Evolutionary conservation across 2,113 vertebrate genomes (phyloP), one percentile per base, ranked within the genome.

Genomic region (Poecilia latipinna): DNA sequence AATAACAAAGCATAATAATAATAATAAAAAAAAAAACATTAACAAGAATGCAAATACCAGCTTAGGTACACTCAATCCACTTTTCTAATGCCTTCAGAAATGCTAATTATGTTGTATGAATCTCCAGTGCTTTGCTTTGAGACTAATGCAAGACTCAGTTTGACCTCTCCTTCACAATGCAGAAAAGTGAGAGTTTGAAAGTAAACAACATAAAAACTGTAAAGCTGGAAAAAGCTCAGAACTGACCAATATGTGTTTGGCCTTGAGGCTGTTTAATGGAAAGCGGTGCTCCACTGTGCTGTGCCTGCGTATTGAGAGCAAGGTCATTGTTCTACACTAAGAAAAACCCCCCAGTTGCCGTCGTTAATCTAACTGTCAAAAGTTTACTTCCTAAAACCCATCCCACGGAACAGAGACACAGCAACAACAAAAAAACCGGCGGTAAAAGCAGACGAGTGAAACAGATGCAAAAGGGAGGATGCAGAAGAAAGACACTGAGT

Each of bases 291-390:
- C 68, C 17, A 73, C 10, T 66, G 44, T 26, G 26, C n/a, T 67
- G 6, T n/a, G 33, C 70, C 44, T 74, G 42, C 68, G 29, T 32
- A 42, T 61, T 44, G 37, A 17, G 29, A 64, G 26, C 70, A 85
- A 84, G 61, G 73, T 74, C 8, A 22, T 64, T 51, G 68, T 57
- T 69, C 39, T 54, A 29, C 10, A 2, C 64, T 72, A 79, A 82
- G 74, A 80, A 72, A 24, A 82, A 61, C 22, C 29, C 22, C 29
- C 32, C 63, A 67, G 71, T 86, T 31, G 72, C 33, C 17, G 35
- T 35, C 85, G 88, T 91, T 82, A 39, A 74, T 86, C 79, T 73
- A 22, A 68, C 80, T 83, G 83, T 65, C 60, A 67, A 44, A 80
- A 61, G 15, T 64, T 78, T 74, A 65, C 63, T 69, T 32, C 31